These are phyloP conservation scores for Aptenodytes forsteri DNA, from an alignment of 2,113 vertebrate genomes.

Conservation along the genomic window DNA sequence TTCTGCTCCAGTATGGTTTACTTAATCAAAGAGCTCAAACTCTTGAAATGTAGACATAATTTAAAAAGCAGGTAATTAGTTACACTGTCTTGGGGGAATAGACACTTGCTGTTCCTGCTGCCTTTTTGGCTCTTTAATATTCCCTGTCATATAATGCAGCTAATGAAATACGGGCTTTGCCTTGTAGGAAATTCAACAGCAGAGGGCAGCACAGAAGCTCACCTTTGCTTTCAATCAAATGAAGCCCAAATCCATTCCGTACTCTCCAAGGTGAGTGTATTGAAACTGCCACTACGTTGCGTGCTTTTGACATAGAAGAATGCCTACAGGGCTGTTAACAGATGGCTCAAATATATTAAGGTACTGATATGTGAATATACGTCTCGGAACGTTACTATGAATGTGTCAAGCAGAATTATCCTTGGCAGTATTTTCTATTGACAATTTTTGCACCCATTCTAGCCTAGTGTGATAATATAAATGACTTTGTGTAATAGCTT, in stretches of 20 bases:
- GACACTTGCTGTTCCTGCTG: background rate
- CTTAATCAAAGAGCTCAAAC: background rate
- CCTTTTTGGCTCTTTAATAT: background rate
- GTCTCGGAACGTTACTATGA: background rate
- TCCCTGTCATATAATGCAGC: background rate
- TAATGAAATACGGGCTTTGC: background rate
- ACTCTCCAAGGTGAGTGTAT: slow-evolving; percentile 88
- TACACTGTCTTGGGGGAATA: background rate
- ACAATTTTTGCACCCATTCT: background rate
- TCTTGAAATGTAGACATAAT: background rate
- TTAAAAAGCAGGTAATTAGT: background rate
- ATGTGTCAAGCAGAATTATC: background rate
- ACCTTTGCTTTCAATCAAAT: slow-evolving; percentile 98
- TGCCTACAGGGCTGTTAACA: background rate
- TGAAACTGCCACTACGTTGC: background rate
- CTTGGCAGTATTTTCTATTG: background rate
- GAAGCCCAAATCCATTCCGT: slow-evolving; percentile 96
- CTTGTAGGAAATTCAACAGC: slow-evolving; percentile 96
- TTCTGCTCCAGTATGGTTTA: background rate
- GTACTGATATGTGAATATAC: background rate
- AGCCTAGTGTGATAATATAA: background rate
- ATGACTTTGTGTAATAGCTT: background rate
- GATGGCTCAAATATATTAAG: background rate
- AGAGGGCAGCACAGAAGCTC: slow-evolving; percentile 96
- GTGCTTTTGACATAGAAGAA: background rate